These are phyloP conservation scores for Tyrophagus putrescentiae DNA, from an alignment of 1,140 invertebrate genomes.

Conservation along the genomic window DNA sequence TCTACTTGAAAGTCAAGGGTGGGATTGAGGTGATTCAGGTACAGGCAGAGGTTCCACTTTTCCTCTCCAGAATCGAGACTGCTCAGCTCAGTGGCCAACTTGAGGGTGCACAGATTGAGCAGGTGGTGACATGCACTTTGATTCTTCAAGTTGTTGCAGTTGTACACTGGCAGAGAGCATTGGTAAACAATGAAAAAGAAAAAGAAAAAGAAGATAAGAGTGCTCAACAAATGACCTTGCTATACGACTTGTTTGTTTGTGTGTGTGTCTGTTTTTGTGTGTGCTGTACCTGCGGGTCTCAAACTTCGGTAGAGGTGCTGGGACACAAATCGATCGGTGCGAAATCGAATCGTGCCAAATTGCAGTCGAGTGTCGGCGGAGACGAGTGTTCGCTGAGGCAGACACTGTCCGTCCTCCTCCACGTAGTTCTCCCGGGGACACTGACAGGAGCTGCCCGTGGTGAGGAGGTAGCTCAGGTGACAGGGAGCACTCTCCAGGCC, in stretches of 20 bases:
- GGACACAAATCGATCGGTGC: not conserved
- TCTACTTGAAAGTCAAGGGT: conserved; percentile 12
- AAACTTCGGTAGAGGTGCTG: not conserved
- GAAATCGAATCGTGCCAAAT: not conserved
- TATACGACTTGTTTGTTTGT: too few species aligned
- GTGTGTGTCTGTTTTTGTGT: too few species aligned
- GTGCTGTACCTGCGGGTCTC: conserved; percentile 1
- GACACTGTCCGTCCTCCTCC: conserved; percentile 8
- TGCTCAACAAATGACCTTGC: not conserved
- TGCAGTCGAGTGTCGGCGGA: not conserved
- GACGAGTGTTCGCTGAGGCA: not conserved
- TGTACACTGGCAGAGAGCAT: conserved; percentile 7
- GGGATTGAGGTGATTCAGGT: not conserved
- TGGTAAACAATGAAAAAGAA: too few species aligned
- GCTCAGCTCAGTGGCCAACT: conserved; percentile 33
- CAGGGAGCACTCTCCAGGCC: not conserved
- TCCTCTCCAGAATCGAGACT: not conserved
- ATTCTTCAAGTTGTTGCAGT: conserved; percentile 20
- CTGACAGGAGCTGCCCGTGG: not conserved
- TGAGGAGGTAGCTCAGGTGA: not conserved
- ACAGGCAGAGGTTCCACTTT: conserved; percentile 4
- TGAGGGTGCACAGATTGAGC: conserved; percentile 51
- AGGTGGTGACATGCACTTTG: conserved; percentile 47
- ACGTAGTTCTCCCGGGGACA: not conserved
- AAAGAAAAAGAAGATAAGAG: not conserved